Base-by-base conservation (phyloP, 2,113 vertebrate genomes). In the Lophochroa leadbeateri region DNA sequence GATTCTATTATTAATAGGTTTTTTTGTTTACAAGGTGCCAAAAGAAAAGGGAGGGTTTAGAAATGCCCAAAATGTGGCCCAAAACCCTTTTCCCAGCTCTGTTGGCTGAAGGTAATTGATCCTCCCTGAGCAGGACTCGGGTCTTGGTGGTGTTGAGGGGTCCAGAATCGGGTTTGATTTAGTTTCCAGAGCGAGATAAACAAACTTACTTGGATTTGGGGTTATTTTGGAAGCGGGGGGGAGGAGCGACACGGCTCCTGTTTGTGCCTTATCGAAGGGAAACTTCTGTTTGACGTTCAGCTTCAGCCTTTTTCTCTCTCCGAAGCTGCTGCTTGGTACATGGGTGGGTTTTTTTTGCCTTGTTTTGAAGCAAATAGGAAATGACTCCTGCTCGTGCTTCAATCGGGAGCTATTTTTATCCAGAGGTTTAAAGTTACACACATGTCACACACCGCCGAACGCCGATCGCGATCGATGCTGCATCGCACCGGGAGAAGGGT, bases 351-450 rank as follows among this genome's bases (percentile, higher is more conserved):
- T 64, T 75, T 71, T 90, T 90, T 9, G 71, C 89, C 93, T 97
- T 94, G 94, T 98, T 98, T 96, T 96, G 71, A 97, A 96, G 97
- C 92, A 97, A 97, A 97, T 97, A 97, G 98, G 98, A 98, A 98
- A 97, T 95, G 97, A 96, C 96, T 93, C 50, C 82, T 9, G 77
- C 35, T 90, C 86, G 55, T 76, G 89, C 94, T 95, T 94, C 95
- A 96, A 96, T 89, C 78, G 53, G 79, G 79, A 93, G 97, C 97
- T 98, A 98, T 98, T 98, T 98, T 98, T 98, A 97, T 96, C 97
- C 53, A 21, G 82, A 93, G 89, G 94, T 97, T 97, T 95, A 97
- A 97, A 98, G 94, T 97, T 97, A 96, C 96, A 82, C 88, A 69
- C 87, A 52, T 97, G 97, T 96, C 97, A 87, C 44, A 86, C 92